A percentile compares a stretch with the other conserved stretches of the same genome.
Conservation (phyloP, 1,140 invertebrate species). For the Heliconius congener region DNA sequence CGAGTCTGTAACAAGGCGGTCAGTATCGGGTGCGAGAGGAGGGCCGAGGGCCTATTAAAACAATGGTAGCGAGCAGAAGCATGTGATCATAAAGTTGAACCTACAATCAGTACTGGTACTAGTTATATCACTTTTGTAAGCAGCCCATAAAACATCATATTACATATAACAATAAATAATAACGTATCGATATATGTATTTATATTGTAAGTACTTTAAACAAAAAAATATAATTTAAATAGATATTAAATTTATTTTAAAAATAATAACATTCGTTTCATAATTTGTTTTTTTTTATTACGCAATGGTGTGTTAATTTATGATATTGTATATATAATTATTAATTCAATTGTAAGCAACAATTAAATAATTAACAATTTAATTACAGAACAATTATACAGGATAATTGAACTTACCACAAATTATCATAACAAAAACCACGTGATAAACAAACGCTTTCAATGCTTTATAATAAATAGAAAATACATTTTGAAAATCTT, state of each 20-base stretch:
- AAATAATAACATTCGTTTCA: not conserved
- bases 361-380: conserved; percentile 21
- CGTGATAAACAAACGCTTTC: conserved; percentile 17
- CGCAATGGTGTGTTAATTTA: not conserved
- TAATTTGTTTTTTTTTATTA: not conserved
- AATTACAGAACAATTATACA: conserved; percentile 30
- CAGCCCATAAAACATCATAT: not conserved
- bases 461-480: not conserved
- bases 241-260: not conserved
- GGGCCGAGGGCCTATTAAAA: conserved; percentile 63
- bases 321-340: not conserved
- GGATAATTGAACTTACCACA: conserved; percentile 31
- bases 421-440: conserved; percentile 26
- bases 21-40: conserved; percentile 47
- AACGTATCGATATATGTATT: not conserved
- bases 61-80: conserved; percentile 71
- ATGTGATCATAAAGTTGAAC: conserved; percentile 72
- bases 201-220: not conserved
- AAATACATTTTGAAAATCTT: not conserved
- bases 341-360: not conserved
- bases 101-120: conserved; percentile 64
- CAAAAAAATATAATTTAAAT: not conserved
- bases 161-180: not conserved
- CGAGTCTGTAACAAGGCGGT: conserved; percentile 60
- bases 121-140: not conserved